These are phyloP conservation scores for Leptinotarsa undecemlineata DNA, from an alignment of 1,140 invertebrate genomes.

Conservation along the genomic window DNA sequence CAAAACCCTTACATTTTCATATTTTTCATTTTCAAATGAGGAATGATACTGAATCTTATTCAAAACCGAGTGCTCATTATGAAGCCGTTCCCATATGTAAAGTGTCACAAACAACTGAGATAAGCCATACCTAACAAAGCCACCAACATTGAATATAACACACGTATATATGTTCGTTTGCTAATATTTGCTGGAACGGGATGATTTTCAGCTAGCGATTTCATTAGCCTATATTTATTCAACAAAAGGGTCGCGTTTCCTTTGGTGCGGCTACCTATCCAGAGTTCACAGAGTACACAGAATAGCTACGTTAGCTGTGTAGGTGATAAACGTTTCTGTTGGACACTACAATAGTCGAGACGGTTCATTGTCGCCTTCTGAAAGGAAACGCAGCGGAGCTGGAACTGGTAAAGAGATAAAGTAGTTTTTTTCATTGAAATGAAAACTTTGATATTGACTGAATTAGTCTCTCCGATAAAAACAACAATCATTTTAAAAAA, in stretches of 20 bases:
- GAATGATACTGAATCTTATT: no score
- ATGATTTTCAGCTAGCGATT: conserved; percentile 24
- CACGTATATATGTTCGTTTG: conserved; percentile 15
- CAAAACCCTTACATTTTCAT: no score
- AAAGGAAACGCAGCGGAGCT: background rate
- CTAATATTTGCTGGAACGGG: conserved; percentile 18
- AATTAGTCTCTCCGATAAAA: no score
- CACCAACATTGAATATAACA: conserved; percentile 12
- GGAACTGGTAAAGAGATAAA: background rate
- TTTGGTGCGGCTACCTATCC: conserved; percentile 24
- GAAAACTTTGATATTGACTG: no score
- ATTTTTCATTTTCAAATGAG: no score
- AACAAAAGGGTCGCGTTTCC: conserved; percentile 27
- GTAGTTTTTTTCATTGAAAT: no score
- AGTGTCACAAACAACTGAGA: background rate
- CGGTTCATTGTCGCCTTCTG: conserved; percentile 16
- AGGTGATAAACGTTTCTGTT: conserved; percentile 7
- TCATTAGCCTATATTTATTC: conserved; percentile 29
- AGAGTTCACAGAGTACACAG: conserved; percentile 25
- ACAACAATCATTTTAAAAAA: no score
- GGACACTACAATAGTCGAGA: conserved; percentile 15
- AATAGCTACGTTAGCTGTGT: conserved; percentile 8
- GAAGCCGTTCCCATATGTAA: no score
- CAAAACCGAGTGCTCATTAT: no score
- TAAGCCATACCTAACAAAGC: background rate